These are phyloP conservation scores for Conger conger DNA, from an alignment of 2,113 vertebrate genomes.

Conservation along the genomic window DNA sequence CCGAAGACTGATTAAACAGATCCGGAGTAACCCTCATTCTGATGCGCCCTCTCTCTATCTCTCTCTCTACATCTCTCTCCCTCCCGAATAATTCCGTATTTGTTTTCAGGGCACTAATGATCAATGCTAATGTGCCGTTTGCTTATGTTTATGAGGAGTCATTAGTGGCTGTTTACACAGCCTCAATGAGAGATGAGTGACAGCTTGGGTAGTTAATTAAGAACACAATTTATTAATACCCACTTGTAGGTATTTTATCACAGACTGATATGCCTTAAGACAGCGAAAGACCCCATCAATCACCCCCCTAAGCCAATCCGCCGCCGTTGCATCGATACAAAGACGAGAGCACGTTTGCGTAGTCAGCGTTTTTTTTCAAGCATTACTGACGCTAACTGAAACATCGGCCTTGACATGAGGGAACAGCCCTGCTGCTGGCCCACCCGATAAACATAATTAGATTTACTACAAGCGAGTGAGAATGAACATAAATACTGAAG, in stretches of 20 bases:
- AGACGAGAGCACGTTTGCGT: conserved; percentile 20
- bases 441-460: neutral
- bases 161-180: conserved; percentile 20
- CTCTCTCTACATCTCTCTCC: neutral
- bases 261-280: neutral
- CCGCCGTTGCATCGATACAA: conserved; percentile 21
- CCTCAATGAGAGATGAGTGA: conserved; percentile 15
- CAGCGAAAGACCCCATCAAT: neutral
- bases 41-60: no score
- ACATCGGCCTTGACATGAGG: no score
- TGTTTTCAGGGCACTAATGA: conserved; percentile 14
- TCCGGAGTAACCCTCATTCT: neutral
- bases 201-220: conserved; percentile 15
- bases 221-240: conserved; percentile 9
- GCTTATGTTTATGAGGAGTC: conserved; percentile 28
- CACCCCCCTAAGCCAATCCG: neutral
- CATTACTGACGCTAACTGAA: no score
- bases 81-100: neutral
- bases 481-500: neutral
- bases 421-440: neutral
- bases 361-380: neutral
- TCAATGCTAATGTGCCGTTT: conserved; percentile 21
- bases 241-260: neutral
- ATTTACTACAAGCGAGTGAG: neutral
- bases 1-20: neutral